Evolutionary conservation across 2,113 vertebrate genomes (phyloP), one percentile per base, ranked within the genome.

Genomic region (Triplophysa rosa): DNA sequence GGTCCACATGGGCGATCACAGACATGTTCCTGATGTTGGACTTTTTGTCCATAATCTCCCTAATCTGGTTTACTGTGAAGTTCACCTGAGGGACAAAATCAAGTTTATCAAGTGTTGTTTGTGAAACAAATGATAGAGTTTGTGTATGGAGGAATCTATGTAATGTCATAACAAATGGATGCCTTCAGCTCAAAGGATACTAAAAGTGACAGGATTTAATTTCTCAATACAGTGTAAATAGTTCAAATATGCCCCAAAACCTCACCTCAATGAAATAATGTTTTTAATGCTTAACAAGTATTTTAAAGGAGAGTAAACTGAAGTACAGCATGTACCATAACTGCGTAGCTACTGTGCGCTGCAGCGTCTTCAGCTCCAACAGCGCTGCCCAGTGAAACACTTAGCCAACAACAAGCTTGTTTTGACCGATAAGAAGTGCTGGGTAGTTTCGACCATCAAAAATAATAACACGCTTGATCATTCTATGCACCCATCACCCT

Each of bases 21-120:
- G 87, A 91, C 84, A 86, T 89, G 67, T 91, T 91, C 80, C 90
- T 87, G 78, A 90, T 89, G 70, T 80, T 87, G 84, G 87, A 83
- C 85, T 91, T 90, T 72, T 89, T 90, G 86, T 87, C 88, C 85
- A 87, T 88, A 84, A 90, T 84, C 59, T 80, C 74, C 45, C n/a
- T 8, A 81, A 89, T 90, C 84, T 89, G 87, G 29, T 88, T 83
- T 72, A 80, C 82, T 67, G 83, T 87, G 67, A 93, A 90, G 85
- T 88, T 91, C 85, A 88, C 85, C 88, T 89, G 65, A 10, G 11
- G 6, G n/a, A 67, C 66, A 78, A 77, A 76, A 16, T 69, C 16
- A 58, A 16, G 23, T 47, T n/a, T 62, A 3, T 67, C 29, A 61
- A 45, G n/a, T 40, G 29, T 42, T 74, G 4, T 63, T 29, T 74